Evolutionary conservation across 1,140 invertebrate genomes (phyloP).

Genomic region (Chrysomallon squamiferum): DNA sequence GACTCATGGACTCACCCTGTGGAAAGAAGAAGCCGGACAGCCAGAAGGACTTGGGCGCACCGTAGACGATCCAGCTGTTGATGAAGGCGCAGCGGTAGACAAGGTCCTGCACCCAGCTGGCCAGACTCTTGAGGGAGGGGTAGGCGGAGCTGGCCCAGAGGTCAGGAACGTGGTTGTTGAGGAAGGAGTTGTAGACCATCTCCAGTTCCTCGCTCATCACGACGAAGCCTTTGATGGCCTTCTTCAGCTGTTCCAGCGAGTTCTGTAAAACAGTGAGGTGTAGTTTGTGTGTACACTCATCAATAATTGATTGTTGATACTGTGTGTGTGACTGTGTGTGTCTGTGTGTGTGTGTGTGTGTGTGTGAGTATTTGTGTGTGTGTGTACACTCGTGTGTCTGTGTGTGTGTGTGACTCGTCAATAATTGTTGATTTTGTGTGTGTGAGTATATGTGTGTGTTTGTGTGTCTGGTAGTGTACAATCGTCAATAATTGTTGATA

Average conservation of each 20-base stretch:
- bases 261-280: slow-evolving; percentile 66
- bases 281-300: not conserved
- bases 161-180: slow-evolving; percentile 80
- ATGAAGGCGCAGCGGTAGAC: slow-evolving; percentile 80
- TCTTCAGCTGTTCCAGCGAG: slow-evolving; percentile 77
- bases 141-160: slow-evolving; percentile 84
- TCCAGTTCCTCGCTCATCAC: slow-evolving; percentile 89
- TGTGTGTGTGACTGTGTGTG: not conserved
- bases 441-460: no score
- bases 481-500: no score
- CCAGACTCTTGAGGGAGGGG: slow-evolving; percentile 83
- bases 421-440: no score
- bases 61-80: slow-evolving; percentile 75
- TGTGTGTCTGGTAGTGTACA: no score
- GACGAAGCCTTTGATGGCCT: slow-evolving; percentile 83
- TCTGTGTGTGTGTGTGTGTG: no score
- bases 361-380: no score
- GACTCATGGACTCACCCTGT: no score
- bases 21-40: slow-evolving; percentile 90
- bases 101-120: slow-evolving; percentile 83
- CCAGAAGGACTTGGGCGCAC: slow-evolving; percentile 83
- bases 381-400: no score
- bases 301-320: not conserved
- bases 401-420: no score
- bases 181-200: slow-evolving; percentile 77